These are phyloP conservation scores for Poeciliopsis gracilis DNA, from an alignment of 2,797 vertebrate genomes.

Conservation along the genomic window DNA sequence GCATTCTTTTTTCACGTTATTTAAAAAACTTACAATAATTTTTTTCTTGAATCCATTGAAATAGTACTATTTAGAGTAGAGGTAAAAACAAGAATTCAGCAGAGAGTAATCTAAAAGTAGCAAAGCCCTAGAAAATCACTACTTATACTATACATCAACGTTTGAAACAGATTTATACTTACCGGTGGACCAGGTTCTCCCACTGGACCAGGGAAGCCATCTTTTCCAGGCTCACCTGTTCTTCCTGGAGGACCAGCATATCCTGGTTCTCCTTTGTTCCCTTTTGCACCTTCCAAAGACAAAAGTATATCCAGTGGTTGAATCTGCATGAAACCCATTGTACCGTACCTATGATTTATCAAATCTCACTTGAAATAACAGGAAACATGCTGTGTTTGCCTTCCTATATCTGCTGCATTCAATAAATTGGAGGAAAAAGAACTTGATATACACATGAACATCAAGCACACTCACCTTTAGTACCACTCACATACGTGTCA, in stretches of 20 bases:
- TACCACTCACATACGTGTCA: slow-evolving; percentile 12
- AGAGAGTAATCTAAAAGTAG: background rate
- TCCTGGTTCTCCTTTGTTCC: slow-evolving; percentile 53
- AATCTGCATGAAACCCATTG: background rate
- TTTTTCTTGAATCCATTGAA: background rate
- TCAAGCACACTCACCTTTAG: slow-evolving; percentile 53
- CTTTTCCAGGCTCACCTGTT: slow-evolving; percentile 48
- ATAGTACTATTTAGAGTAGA: background rate
- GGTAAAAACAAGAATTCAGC: background rate
- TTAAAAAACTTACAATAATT: background rate
- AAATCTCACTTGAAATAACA: background rate
- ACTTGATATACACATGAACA: background rate
- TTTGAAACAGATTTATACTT: slow-evolving; percentile 29
- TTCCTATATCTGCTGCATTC: background rate
- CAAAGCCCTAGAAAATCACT: background rate
- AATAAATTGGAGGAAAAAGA: background rate
- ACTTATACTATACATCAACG: background rate
- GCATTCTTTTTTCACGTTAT: background rate
- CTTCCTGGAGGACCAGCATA: slow-evolving; percentile 43
- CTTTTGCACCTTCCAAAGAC: slow-evolving; percentile 59
- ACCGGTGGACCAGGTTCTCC: slow-evolving; percentile 69
- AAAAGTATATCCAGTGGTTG: slow-evolving; percentile 8
- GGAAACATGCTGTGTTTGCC: background rate
- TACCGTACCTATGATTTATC: background rate
- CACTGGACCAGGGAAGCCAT: slow-evolving; percentile 44